These are phyloP conservation scores for Pangasianodon hypophthalmus DNA, from an alignment of 2,113 vertebrate species.

Conservation along the genomic window DNA sequence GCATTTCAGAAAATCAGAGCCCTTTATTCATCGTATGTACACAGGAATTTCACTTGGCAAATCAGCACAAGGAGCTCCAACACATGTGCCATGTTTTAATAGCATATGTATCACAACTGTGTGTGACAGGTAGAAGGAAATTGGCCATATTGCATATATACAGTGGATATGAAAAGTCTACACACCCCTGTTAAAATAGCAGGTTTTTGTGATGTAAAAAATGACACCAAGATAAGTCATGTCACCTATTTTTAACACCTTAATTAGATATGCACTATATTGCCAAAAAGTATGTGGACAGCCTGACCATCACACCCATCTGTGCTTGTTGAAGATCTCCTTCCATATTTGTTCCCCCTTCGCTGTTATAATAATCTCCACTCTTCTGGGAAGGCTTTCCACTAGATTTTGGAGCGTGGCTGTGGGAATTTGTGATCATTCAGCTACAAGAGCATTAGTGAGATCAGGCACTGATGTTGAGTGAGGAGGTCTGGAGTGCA, in stretches of 20 bases:
- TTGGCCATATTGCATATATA: neutral
- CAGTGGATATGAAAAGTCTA: neutral
- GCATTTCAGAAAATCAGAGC: conserved; percentile 20
- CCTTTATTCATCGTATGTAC: neutral
- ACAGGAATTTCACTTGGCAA: neutral
- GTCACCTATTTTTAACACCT: neutral
- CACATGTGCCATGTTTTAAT: neutral
- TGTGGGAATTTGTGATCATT: neutral
- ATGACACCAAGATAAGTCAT: neutral
- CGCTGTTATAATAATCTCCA: neutral
- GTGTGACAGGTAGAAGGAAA: neutral
- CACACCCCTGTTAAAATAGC: neutral
- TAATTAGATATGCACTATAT: neutral
- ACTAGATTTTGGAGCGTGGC: neutral
- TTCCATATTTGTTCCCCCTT: neutral
- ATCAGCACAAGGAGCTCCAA: neutral
- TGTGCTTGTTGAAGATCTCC: neutral
- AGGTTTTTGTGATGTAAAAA: neutral
- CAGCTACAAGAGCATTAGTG: neutral
- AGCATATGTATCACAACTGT: neutral
- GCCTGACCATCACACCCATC: neutral
- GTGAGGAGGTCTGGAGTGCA: neutral
- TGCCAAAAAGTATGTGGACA: neutral
- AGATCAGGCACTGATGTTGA: neutral
- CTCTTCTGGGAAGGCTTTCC: neutral